Conservation (phyloP, 2,797 vertebrate genomes). For the Phyllotis vaccarum region DNA sequence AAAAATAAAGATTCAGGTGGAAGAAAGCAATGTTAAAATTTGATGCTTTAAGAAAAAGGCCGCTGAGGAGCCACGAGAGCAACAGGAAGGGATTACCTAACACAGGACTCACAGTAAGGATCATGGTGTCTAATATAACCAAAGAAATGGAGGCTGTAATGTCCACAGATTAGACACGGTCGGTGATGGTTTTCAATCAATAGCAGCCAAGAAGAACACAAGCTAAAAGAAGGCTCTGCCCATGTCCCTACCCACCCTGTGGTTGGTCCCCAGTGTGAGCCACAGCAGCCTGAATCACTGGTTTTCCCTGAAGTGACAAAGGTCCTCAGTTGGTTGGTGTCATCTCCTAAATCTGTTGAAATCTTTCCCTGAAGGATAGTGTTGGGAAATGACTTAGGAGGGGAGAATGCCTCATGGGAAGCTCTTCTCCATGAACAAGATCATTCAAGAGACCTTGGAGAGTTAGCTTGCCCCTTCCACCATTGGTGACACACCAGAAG, state of each 20-base stretch:
- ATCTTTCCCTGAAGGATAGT: background rate
- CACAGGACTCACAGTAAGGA: background rate
- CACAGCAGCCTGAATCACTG: background rate
- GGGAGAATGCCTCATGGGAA: background rate
- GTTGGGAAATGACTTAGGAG: background rate
- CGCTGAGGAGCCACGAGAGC: background rate
- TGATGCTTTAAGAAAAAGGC: background rate
- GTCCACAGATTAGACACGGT: background rate
- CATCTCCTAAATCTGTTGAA: background rate
- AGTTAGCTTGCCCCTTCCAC: background rate
- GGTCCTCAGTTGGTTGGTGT: background rate
- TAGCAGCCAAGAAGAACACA: background rate
- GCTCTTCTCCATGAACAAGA: background rate
- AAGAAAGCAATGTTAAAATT: background rate
- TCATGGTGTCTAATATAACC: background rate
- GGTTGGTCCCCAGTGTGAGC: background rate
- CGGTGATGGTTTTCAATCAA: too few species aligned
- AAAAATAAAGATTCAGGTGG: background rate
- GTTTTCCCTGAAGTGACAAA: background rate
- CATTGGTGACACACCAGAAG: background rate
- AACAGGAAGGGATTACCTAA: background rate
- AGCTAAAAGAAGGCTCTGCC: background rate
- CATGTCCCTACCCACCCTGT: accelerated
- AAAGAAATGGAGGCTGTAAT: background rate
- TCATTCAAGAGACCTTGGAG: background rate